Evolutionary conservation across 1,140 invertebrate species (phyloP).

Genomic region (Calephelis virginiensis): DNA sequence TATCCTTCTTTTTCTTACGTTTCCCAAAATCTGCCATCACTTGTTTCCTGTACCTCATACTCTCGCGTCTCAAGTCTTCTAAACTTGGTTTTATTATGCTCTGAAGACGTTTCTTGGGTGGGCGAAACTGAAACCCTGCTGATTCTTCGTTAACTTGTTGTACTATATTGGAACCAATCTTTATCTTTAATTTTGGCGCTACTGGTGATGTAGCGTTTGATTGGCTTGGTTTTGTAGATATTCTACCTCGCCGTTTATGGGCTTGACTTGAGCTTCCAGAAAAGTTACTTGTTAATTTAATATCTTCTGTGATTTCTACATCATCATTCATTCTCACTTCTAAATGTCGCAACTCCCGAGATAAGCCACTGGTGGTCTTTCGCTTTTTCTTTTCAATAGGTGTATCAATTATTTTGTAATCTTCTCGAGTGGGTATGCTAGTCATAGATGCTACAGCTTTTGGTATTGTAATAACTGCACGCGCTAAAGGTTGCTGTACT

Average conservation of each 20-base stretch:
- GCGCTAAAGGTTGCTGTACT: slow-evolving; percentile 81
- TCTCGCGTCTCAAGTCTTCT: slow-evolving; percentile 88
- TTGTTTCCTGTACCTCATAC: slow-evolving; percentile 91
- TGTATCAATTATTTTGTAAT: slow-evolving; percentile 85
- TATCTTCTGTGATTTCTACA: slow-evolving; percentile 56
- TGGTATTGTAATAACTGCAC: slow-evolving; percentile 89
- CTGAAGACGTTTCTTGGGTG: slow-evolving; percentile 89
- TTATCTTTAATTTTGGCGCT: slow-evolving; percentile 90
- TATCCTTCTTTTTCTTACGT: slow-evolving; percentile 83
- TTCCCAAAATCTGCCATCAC: slow-evolving; percentile 89
- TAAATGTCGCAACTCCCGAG: slow-evolving; percentile 79
- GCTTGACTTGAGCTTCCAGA: slow-evolving; percentile 43
- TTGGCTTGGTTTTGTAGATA: slow-evolving; percentile 61
- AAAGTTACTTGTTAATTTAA: slow-evolving; percentile 54
- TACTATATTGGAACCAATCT: slow-evolving; percentile 83
- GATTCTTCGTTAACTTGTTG: slow-evolving; percentile 77
- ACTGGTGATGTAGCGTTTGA: slow-evolving; percentile 51
- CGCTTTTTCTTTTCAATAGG: slow-evolving; percentile 84
- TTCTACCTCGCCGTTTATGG: slow-evolving; percentile 79
- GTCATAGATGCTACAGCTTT: slow-evolving; percentile 93
- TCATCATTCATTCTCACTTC: slow-evolving; percentile 72
- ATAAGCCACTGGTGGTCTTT: slow-evolving; percentile 77
- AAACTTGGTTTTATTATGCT: slow-evolving; percentile 82
- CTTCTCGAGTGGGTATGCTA: slow-evolving; percentile 89
- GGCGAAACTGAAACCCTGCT: slow-evolving; percentile 79